These are phyloP conservation scores for Erithacus rubecula DNA, from an alignment of 2,797 vertebrate species.

Conservation along the genomic window DNA sequence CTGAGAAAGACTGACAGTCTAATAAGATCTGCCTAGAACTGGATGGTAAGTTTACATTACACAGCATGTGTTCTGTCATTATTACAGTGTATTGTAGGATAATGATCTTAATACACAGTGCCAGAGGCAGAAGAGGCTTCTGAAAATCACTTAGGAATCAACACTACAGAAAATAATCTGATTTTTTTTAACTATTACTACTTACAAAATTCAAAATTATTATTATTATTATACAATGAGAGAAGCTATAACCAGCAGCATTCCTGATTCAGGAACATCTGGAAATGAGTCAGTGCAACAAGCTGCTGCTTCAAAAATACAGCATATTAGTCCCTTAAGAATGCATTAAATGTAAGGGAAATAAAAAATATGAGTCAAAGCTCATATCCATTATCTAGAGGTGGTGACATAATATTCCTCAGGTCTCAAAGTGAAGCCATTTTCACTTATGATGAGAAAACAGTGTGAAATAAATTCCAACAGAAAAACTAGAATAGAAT, in stretches of 20 bases:
- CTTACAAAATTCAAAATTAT: conserved; percentile 12
- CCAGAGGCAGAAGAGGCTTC: conserved; percentile 57
- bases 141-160: conserved; percentile 67
- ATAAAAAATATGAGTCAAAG: not conserved
- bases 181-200: not conserved
- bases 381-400: not conserved
- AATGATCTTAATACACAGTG: conserved; percentile 61
- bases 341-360: not conserved
- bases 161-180: conserved; percentile 34
- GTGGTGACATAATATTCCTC: not conserved
- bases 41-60: conserved; percentile 67
- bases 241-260: not conserved
- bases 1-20: conserved; percentile 59
- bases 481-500: not conserved
- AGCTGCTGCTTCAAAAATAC: not conserved
- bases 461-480: not conserved
- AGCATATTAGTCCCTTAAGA: not conserved
- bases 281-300: not conserved
- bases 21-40: conserved; percentile 60
- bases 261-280: not conserved
- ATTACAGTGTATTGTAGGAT: conserved; percentile 34
- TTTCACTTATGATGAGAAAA: not conserved
- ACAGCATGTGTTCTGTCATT: conserved; percentile 62
- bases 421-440: not conserved
- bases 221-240: conserved; percentile 24